These are phyloP conservation scores for Diplosoma virens DNA, from an alignment of 23 tunicate species.

Conservation along the genomic window DNA sequence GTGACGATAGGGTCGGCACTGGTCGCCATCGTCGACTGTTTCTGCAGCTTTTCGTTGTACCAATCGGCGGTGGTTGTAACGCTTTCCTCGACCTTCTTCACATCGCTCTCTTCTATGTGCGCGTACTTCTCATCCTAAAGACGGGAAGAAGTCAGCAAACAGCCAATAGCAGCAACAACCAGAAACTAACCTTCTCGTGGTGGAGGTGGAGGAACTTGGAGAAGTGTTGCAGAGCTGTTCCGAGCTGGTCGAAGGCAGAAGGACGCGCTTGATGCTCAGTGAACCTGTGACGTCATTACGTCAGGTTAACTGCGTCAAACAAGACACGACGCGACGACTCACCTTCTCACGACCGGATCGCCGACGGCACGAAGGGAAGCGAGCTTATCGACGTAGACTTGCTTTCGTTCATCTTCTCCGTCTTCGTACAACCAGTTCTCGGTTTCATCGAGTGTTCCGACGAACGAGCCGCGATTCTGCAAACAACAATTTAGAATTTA, in stretches of 20 bases:
- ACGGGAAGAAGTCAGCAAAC: not conserved
- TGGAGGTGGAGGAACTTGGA: conserved; percentile 56
- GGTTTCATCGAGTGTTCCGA: conserved; percentile 37
- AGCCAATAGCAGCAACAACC: not conserved
- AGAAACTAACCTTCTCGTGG: conserved; percentile 57
- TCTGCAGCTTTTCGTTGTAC: conserved; percentile 72
- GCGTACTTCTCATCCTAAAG: conserved; percentile 70
- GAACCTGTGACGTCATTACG: conserved; percentile 13
- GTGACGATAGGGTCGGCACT: conserved; percentile 63
- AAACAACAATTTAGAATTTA: not conserved
- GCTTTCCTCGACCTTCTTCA: conserved; percentile 46
- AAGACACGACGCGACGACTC: not conserved
- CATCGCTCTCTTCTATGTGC: conserved; percentile 73
- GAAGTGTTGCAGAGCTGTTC: conserved; percentile 47
- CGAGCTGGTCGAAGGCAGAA: conserved; percentile 67
- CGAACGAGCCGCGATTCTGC: conserved; percentile 60
- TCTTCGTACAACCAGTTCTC: conserved; percentile 95
- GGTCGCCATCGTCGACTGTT: conserved; percentile 38
- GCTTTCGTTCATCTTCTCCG: conserved; percentile 76
- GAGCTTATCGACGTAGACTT: conserved; percentile 53
- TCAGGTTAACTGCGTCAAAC: not conserved
- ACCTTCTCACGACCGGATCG: conserved; percentile 74
- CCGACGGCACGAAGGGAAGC: conserved; percentile 53
- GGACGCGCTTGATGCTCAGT: conserved; percentile 64
- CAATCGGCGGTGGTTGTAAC: conserved; percentile 33